Evolutionary conservation across 2,113 vertebrate genomes (phyloP), one percentile per base, ranked within the genome.

Genomic region (Poicephalus meyeri): DNA sequence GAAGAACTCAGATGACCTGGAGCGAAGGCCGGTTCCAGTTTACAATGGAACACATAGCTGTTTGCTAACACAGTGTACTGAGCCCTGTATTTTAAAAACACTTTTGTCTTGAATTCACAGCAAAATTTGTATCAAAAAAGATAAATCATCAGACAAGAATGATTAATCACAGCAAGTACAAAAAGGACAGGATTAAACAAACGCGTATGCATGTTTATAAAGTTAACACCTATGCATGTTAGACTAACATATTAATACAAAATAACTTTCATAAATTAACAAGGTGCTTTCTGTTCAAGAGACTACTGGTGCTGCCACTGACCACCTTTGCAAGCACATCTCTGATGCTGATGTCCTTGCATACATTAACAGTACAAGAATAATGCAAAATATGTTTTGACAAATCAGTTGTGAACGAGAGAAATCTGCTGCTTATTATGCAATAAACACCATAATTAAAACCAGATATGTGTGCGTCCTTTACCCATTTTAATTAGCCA

Each of bases 401-500:
- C 14, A 58, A 61, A 93, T 61, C 20, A 10, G 6, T 46, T 90
- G 28, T 21, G 33, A 95, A 21, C 61, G 80, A 88, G 31, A 86
- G 46, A 6, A 83, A 80, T 77, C 41, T 89, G 44, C 85, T 86
- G 41, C 6, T 20, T 56, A 33, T 63, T 81, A 74, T 42, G 37
- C 63, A 91, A 82, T 76, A 86, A 91, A 8, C 33, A 63, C 12
- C 72, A 74, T 35, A 73, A 92, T 89, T 91, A 82, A 72, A 83
- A 63, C 13, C 68, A 94, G 37, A 89, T 49, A 24, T 14, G 17
- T 25, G 6, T 12, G 12, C 19, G 17, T 37, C 26, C 55, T 97
- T 96, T 29, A 81, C 23, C 44, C n/a, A 72, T 58, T 94, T 76
- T 94, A 88, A 91, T 89, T 68, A 85, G 23, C 9, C 76, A 93